These are phyloP conservation scores for Neomorphus geoffroyi DNA, from an alignment of 2,797 vertebrate genomes.

Conservation along the genomic window DNA sequence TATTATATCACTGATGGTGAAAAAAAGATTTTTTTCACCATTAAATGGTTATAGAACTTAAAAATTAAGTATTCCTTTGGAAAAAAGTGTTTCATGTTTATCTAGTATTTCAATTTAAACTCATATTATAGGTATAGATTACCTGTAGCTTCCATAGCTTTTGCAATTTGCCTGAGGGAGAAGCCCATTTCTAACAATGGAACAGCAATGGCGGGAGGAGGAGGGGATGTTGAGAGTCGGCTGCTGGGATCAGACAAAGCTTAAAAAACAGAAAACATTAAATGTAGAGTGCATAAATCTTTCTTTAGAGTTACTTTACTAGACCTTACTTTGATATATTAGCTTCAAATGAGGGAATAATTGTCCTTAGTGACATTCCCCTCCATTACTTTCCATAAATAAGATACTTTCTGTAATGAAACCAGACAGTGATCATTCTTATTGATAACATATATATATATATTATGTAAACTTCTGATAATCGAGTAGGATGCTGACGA, in stretches of 20 bases:
- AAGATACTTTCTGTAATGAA: background rate
- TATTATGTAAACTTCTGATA: background rate
- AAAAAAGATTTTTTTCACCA: background rate
- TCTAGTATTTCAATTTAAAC: background rate
- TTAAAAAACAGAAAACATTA: slow-evolving; percentile 52
- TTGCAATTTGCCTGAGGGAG: slow-evolving; percentile 94
- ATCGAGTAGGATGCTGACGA: background rate
- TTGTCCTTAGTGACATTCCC: background rate
- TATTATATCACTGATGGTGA: background rate
- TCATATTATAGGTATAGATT: background rate
- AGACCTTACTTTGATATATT: background rate
- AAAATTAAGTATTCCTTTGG: background rate
- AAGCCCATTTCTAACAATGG: slow-evolving; percentile 98
- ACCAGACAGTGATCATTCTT: background rate
- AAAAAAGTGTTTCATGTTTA: background rate
- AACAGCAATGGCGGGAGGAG: slow-evolving; percentile 95
- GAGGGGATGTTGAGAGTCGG: slow-evolving; percentile 94
- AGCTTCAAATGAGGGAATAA: background rate
- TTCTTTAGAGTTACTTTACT: background rate
- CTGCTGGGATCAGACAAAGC: slow-evolving; percentile 97
- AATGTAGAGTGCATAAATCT: background rate
- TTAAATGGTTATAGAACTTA: background rate
- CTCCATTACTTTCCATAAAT: background rate
- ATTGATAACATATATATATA: background rate
- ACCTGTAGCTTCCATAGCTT: slow-evolving; percentile 98